phyloP scores from a whole-genome alignment of 2,797 vertebrate genomes.

The Rousettus madagascariensis region DNA sequence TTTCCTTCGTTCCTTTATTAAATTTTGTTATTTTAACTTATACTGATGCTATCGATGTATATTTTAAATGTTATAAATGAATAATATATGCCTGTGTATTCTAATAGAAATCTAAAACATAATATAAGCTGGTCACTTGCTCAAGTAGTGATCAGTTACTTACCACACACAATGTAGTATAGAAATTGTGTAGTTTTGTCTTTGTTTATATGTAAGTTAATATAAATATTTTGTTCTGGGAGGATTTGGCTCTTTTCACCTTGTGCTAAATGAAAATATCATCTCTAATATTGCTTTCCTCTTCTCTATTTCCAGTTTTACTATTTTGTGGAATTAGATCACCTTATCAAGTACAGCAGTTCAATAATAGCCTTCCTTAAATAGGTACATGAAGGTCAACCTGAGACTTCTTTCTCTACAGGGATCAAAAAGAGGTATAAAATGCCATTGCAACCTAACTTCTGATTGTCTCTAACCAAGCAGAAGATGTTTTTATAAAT shows the following conservation, averaged over 20 bases:
- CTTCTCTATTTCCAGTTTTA: slow-evolving; percentile 64
- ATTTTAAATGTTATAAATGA: slow-evolving; percentile 17
- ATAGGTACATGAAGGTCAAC: slow-evolving; percentile 61
- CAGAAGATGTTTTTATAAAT: slow-evolving; percentile 57
- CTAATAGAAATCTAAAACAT: not conserved
- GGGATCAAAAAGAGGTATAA: slow-evolving; percentile 47
- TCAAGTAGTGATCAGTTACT: not conserved
- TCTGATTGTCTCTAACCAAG: slow-evolving; percentile 60
- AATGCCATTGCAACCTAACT: slow-evolving; percentile 42
- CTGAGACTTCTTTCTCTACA: slow-evolving; percentile 70
- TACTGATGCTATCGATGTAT: not conserved
- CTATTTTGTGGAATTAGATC: slow-evolving; percentile 61
- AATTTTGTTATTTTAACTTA: not conserved
- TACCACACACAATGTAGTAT: not conserved
- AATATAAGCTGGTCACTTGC: not conserved
- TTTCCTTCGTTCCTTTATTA: not conserved
- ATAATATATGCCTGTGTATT: not conserved
- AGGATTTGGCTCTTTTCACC: slow-evolving; percentile 16
- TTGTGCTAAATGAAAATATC: slow-evolving; percentile 37
- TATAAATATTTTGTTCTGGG: not conserved
- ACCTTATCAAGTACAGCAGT: slow-evolving; percentile 53
- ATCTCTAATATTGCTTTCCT: slow-evolving; percentile 20
- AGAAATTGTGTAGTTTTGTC: not conserved
- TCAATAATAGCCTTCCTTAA: slow-evolving; percentile 73
- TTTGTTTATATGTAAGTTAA: slow-evolving; percentile 48